Percentiles rank a stretch among this genome's conserved stretches.
phyloP scores from a whole-genome alignment of 2,113 vertebrate genomes.

The Plectropomus leopardus region DNA sequence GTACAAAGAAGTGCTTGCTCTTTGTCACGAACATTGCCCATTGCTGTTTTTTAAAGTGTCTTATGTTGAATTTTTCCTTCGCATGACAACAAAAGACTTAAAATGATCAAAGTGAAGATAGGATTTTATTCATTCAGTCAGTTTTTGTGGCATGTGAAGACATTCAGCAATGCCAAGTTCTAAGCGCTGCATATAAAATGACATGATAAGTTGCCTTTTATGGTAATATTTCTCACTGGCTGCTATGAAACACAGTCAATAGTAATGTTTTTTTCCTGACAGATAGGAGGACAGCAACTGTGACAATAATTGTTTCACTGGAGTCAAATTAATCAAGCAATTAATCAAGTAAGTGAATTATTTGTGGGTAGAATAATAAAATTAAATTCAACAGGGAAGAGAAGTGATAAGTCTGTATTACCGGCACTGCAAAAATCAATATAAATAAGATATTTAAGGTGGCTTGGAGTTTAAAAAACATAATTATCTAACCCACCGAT shows the following conservation, averaged over 20 bases:
- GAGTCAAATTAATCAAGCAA: constrained; percentile 47
- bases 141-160: constrained; percentile 12
- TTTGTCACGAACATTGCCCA: constrained; percentile 32
- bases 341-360: constrained; percentile 47
- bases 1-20: constrained; percentile 23
- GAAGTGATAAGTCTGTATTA: not conserved
- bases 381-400: constrained; percentile 7
- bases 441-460: constrained; percentile 16
- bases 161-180: not conserved
- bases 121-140: constrained; percentile 15
- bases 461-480: not conserved
- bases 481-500: not conserved
- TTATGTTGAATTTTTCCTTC: not conserved
- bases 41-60: constrained; percentile 5
- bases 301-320: constrained; percentile 31
- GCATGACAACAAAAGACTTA: constrained; percentile 29
- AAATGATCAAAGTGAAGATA: not conserved
- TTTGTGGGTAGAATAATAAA: constrained; percentile 29
- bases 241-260: constrained; percentile 13
- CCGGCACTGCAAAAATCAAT: constrained; percentile 28
- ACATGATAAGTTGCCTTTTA: constrained; percentile 17
- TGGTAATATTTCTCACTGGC: not conserved
- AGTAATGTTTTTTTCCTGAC: constrained; percentile 15
- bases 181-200: not conserved
- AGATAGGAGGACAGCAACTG: constrained; percentile 11